Conservation (phyloP, 1,140 invertebrate species). For the Megathymus violae region DNA sequence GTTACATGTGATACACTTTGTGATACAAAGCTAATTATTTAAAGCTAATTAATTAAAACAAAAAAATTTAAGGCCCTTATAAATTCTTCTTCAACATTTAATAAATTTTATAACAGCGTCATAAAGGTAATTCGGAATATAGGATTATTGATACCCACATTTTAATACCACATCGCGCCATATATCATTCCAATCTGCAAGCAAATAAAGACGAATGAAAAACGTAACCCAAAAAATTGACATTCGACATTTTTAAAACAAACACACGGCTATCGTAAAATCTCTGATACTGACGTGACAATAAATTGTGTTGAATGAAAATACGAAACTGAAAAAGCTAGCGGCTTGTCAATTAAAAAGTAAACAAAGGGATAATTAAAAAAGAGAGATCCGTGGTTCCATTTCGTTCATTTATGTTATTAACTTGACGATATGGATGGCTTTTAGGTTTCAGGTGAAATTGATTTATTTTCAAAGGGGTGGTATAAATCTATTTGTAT, state of each 20-base stretch:
- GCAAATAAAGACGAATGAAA: slow-evolving; percentile 24
- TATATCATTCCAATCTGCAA: slow-evolving; percentile 18
- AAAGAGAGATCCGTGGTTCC: slow-evolving; percentile 34
- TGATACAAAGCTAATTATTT: too few relatives aligned
- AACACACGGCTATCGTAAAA: slow-evolving; percentile 26
- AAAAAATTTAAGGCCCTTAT: not conserved
- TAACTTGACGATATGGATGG: slow-evolving; percentile 35
- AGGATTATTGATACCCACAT: slow-evolving; percentile 24
- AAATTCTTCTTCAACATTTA: slow-evolving; percentile 30
- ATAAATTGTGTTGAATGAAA: slow-evolving; percentile 38
- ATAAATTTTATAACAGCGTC: slow-evolving; percentile 3
- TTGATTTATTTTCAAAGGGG: slow-evolving; percentile 7
- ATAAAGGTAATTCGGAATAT: slow-evolving; percentile 25
- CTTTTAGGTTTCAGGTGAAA: slow-evolving; percentile 1
- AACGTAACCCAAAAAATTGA: slow-evolving; percentile 19
- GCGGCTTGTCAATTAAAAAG: slow-evolving; percentile 46
- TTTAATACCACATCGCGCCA: slow-evolving; percentile 22
- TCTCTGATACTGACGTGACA: slow-evolving; percentile 34
- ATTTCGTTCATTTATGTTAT: slow-evolving; percentile 45
- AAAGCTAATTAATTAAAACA: too few relatives aligned
- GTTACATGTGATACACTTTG: too few relatives aligned
- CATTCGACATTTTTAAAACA: slow-evolving; percentile 34
- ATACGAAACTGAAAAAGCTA: slow-evolving; percentile 26
- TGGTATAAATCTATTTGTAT: slow-evolving; percentile 9
- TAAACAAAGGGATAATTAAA: slow-evolving; percentile 49